Conservation (phyloP, 2,888 invertebrate species). For the Catocala sponsa region DNA sequence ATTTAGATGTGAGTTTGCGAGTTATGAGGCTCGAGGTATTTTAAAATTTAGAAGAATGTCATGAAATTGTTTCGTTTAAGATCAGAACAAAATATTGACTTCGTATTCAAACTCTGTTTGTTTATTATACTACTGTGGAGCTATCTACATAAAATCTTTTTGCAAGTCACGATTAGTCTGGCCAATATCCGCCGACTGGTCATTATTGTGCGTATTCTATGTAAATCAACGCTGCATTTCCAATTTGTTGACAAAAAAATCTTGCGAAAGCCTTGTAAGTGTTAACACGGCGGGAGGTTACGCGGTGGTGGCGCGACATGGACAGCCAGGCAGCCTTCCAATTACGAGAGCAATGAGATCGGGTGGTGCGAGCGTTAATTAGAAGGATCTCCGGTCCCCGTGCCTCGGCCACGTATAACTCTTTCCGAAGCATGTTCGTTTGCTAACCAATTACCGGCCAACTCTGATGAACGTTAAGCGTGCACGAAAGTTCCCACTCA, state of each 20-base stretch:
- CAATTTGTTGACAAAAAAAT: conserved; percentile 28
- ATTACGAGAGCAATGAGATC: conserved; percentile 62
- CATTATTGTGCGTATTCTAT: background rate
- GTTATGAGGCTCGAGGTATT: no score
- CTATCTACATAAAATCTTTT: background rate
- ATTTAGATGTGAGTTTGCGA: background rate
- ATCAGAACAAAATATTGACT: no score
- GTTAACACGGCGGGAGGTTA: conserved; percentile 38
- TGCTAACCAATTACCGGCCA: conserved; percentile 81
- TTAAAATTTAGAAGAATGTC: no score
- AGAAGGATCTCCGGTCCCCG: conserved; percentile 73
- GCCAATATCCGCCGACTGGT: background rate
- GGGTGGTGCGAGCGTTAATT: conserved; percentile 74
- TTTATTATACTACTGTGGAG: no score
- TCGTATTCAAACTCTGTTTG: no score
- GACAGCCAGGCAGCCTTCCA: conserved; percentile 66
- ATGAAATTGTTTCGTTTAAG: no score
- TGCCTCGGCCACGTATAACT: conserved; percentile 56
- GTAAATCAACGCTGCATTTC: conserved; percentile 19
- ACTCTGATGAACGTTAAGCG: conserved; percentile 74
- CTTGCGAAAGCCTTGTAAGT: conserved; percentile 32
- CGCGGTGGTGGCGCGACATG: conserved; percentile 52
- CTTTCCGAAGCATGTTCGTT: conserved; percentile 69
- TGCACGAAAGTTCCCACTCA: conserved; percentile 77
- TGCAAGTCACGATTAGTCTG: conserved; percentile 2